Conservation (phyloP, 1,140 invertebrate species). For the Spodoptera litura region DNA sequence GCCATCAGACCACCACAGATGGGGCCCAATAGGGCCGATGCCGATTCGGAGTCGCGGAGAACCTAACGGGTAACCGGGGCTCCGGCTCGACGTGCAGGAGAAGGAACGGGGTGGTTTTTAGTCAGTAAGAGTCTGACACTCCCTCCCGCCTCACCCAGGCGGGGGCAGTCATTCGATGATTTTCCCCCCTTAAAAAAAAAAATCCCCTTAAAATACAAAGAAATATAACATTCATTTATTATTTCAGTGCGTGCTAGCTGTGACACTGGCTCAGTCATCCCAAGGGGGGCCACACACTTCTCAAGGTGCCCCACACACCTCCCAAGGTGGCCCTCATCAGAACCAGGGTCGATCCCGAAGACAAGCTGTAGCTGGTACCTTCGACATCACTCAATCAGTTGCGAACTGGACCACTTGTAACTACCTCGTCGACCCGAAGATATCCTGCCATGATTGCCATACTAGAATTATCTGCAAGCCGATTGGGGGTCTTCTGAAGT, state of each 20-base stretch:
- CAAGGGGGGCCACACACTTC: background rate
- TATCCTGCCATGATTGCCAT: constrained; percentile 68
- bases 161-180: too few relatives aligned
- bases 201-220: too few relatives aligned
- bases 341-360: background rate
- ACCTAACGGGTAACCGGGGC: too few relatives aligned
- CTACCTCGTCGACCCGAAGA: constrained; percentile 46
- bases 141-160: too few relatives aligned
- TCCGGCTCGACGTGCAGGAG: too few relatives aligned
- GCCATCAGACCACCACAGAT: too few relatives aligned
- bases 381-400: too few relatives aligned
- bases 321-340: background rate
- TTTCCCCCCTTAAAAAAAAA: too few relatives aligned
- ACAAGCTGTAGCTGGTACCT: background rate
- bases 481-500: constrained; percentile 60
- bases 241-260: background rate
- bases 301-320: background rate
- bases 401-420: constrained; percentile 62
- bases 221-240: background rate
- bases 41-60: too few relatives aligned
- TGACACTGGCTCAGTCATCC: background rate
- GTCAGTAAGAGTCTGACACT: too few relatives aligned
- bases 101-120: too few relatives aligned
- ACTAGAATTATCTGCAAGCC: constrained; percentile 71
- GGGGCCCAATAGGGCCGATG: too few relatives aligned